Conservation (phyloP, 2,113 vertebrate species). For the Sarotherodon lohbergeri region DNA sequence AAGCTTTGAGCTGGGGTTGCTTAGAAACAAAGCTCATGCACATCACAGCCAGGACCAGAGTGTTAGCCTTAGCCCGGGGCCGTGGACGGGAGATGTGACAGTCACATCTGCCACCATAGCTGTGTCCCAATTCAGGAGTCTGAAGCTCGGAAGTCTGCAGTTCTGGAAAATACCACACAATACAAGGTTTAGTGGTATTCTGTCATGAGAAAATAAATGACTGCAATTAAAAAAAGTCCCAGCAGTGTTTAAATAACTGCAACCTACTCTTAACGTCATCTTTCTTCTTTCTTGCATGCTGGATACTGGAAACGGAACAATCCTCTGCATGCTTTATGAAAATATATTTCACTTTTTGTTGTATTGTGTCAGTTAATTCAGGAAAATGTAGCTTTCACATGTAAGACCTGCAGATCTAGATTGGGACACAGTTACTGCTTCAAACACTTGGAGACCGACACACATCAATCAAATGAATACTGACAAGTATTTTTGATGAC, state of each 20-base stretch:
- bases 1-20: constrained; percentile 40
- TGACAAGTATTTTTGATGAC: not conserved
- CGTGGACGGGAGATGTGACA: not conserved
- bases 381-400: rapidly evolving
- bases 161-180: not conserved
- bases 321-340: not conserved
- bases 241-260: not conserved
- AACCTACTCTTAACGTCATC: too few species aligned
- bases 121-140: not conserved
- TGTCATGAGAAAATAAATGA: not conserved
- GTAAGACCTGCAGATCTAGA: not conserved
- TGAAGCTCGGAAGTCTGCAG: not conserved
- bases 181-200: not conserved
- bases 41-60: constrained; percentile 10
- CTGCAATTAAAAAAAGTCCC: not conserved
- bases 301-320: rapidly evolving
- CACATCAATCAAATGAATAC: rapidly evolving
- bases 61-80: constrained; percentile 6
- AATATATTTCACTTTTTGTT: not conserved
- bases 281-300: not conserved
- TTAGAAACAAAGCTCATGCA: constrained; percentile 44
- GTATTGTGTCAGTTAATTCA: not conserved
- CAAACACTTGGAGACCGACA: rapidly evolving
- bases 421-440: not conserved
- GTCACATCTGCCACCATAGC: not conserved